Percentiles rank a stretch among this genome's conserved stretches.
Evolutionary conservation across 1,140 invertebrate species (phyloP).

Genomic region (Drosophila pseudoobscura): DNA sequence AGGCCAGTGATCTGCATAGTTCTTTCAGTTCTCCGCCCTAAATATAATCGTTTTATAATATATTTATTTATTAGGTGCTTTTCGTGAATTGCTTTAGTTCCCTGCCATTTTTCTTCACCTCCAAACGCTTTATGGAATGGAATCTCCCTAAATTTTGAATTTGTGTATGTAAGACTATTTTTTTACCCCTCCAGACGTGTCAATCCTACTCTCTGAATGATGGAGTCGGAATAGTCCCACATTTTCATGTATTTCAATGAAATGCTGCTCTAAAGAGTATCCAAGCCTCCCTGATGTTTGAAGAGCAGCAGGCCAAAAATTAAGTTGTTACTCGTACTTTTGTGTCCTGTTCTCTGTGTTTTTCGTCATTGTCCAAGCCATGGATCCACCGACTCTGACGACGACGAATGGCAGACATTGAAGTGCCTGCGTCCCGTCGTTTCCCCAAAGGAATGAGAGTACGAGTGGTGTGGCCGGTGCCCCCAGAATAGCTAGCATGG

Average conservation of each 20-base stretch:
- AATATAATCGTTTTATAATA: too few relatives aligned
- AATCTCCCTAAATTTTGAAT: too few relatives aligned
- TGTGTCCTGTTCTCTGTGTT: constrained; percentile 18
- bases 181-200: too few relatives aligned
- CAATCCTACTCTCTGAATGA: constrained; percentile 9
- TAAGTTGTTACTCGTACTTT: constrained; percentile 69
- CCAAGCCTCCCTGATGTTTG: constrained; percentile 23
- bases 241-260: constrained; percentile 7
- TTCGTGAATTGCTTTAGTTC: too few relatives aligned
- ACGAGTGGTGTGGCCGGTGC: constrained; percentile 6
- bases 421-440: constrained; percentile 4
- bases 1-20: too few relatives aligned
- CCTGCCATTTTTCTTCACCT: too few relatives aligned
- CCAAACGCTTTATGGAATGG: too few relatives aligned
- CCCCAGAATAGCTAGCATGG: background rate
- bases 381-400: background rate
- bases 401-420: constrained; percentile 43
- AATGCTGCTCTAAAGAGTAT: constrained; percentile 41
- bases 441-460: background rate
- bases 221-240: too few relatives aligned
- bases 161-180: too few relatives aligned
- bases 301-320: constrained; percentile 52
- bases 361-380: background rate
- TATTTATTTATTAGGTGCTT: too few relatives aligned
- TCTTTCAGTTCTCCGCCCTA: too few relatives aligned